These are phyloP conservation scores for Rhamnusium bicolor DNA, from an alignment of 2,888 invertebrate species.

Conservation along the genomic window DNA sequence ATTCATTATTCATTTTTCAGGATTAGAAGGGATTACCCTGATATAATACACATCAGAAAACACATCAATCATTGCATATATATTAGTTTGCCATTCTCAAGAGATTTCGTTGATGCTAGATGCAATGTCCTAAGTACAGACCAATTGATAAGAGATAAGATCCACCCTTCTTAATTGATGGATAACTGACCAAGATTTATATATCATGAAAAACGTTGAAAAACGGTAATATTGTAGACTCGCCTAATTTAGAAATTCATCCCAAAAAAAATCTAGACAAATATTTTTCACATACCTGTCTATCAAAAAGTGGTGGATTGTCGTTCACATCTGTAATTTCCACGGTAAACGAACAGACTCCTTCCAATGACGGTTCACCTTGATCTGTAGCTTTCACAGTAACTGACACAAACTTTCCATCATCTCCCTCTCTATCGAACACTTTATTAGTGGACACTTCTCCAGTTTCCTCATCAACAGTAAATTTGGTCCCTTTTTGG, in stretches of 20 bases:
- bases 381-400: slow-evolving; percentile 99
- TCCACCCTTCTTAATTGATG: not conserved
- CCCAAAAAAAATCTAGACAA: not conserved
- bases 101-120: not conserved
- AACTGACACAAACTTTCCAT: slow-evolving; percentile 96
- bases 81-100: not conserved
- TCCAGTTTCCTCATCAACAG: slow-evolving; percentile 95
- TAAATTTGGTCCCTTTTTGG: slow-evolving; percentile 95
- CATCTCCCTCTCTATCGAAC: slow-evolving; percentile 97
- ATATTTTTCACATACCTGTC: slow-evolving; percentile 81
- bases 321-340: slow-evolving; percentile 99
- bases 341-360: slow-evolving; percentile 98
- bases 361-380: slow-evolving; percentile 97
- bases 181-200: not conserved
- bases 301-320: slow-evolving; percentile 94
- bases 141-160: not conserved
- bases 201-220: not conserved
- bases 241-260: not conserved
- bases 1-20: not conserved
- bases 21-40: not conserved
- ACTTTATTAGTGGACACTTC: slow-evolving; percentile 96
- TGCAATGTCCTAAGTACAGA: not conserved
- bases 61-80: not conserved
- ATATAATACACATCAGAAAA: not conserved
- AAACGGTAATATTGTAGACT: not conserved